Base-by-base conservation (phyloP, 2,888 invertebrate species). In the Nephrotoma appendiculata region DNA sequence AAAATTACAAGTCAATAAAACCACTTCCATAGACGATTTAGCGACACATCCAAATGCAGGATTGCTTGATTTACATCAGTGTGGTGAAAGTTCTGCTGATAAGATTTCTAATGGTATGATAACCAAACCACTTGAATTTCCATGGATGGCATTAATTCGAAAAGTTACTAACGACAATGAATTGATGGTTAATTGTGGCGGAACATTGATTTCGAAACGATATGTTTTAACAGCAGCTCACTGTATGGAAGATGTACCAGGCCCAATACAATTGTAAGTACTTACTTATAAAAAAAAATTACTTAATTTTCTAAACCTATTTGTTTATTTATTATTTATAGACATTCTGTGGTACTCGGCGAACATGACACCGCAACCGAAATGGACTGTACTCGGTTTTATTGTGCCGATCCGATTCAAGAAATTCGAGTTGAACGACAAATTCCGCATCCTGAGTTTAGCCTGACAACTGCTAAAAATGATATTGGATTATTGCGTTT, bases 131-230 rank as follows among this genome's bases (percentile, higher is more conserved):
- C 93, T 92, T 57, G 94, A 96, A 88, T 95, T 94, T 91, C 96
- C 96, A 0, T 96, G 96, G 96, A 94, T 96, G 95, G 95, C 94
- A 0, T 91, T 96, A 1, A 89, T 96, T 15, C 93, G 93, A n/a
- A 41, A n/a, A 6, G n/a, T 6, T 9, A 57, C 6, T 15, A 0
- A 5, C 2, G 41, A 83, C 9, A 41, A 41, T 42, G 9, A n/a
- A 42, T 6, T 41, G 6, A 3, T 6, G 43, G 5, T 4, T n/a
- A 6, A 0, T 31, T 91, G 91, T 87, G 91, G 90, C 11, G 91
- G 90, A 19, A 89, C 90, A 11, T 87, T 91, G 86, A 91, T 91
- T 86, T 88, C 89, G 12, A 88, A 89, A 83, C 89, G 89, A 41
- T 90, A 89, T 86, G 89, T 91, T 41, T 87, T 91, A 11, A 91